Percentiles rank a stretch among this genome's conserved stretches.
These are phyloP conservation scores for Xestobium rufovillosum DNA, from an alignment of 2,888 invertebrate genomes.

Conservation along the genomic window DNA sequence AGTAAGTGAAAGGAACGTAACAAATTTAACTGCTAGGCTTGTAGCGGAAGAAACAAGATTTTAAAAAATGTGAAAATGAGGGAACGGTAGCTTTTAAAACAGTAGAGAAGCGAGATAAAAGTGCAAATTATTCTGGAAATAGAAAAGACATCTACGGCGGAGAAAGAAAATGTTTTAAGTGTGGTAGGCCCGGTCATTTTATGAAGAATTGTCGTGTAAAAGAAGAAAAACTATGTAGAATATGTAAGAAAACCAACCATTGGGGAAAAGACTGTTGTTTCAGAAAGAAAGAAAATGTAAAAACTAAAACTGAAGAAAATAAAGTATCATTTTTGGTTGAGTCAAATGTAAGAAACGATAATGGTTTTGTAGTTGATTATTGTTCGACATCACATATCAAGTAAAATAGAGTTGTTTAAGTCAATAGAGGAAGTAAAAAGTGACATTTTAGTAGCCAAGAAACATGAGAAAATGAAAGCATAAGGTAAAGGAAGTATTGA, in stretches of 20 bases:
- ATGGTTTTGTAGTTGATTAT: constrained; percentile 14
- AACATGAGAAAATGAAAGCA: constrained; percentile 14
- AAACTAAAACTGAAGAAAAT: not conserved
- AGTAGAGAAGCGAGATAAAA: too few relatives aligned
- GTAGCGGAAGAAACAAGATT: constrained; percentile 5
- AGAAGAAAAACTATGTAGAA: constrained; percentile 1
- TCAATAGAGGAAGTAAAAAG: constrained; percentile 5
- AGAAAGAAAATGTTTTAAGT: constrained; percentile 12
- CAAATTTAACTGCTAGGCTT: constrained; percentile 10
- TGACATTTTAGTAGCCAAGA: constrained; percentile 16
- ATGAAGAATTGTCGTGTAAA: not conserved
- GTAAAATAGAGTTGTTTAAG: constrained; percentile 10
- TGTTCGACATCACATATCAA: constrained; percentile 17
- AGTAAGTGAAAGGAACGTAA: constrained; percentile 8
- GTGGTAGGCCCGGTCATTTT: constrained; percentile 14
- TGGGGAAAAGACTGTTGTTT: not conserved
- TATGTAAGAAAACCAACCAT: constrained; percentile 7
- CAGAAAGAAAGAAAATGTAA: not conserved
- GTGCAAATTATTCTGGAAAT: too few relatives aligned
- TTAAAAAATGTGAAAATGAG: not conserved
- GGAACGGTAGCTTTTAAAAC: too few relatives aligned
- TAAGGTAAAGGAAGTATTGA: constrained; percentile 14
- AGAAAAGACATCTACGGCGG: too few relatives aligned
- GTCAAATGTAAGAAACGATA: too few relatives aligned
- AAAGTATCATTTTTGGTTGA: constrained; percentile 9